phyloP scores from a whole-genome alignment of 2,888 invertebrate genomes.

The Deroplatys truncata region DNA sequence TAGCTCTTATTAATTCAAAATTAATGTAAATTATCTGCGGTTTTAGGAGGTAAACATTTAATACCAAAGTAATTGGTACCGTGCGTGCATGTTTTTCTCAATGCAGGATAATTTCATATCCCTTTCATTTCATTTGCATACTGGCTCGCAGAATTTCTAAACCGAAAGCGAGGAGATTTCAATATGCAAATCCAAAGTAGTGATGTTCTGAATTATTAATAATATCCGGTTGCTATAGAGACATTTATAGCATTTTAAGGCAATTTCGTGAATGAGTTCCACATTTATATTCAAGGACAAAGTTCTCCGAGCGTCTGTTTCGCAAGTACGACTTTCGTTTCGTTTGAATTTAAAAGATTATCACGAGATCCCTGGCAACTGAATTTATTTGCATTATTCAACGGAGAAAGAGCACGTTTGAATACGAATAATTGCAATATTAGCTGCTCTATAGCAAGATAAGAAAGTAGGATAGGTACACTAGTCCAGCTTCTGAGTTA shows the following conservation, averaged over 20 bases:
- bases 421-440: too few species aligned
- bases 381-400: too few species aligned
- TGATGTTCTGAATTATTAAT: neutral
- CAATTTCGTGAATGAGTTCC: neutral
- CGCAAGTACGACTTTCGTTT: too few species aligned
- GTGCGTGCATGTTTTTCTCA: neutral
- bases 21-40: neutral
- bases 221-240: neutral
- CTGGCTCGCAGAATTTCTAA: neutral
- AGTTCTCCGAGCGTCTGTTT: too few species aligned
- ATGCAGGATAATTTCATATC: neutral
- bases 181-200: neutral
- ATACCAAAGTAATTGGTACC: neutral
- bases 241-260: neutral
- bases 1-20: neutral
- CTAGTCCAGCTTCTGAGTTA: too few species aligned
- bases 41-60: neutral
- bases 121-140: neutral
- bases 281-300: neutral
- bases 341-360: too few species aligned
- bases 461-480: too few species aligned
- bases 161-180: neutral
- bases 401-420: too few species aligned
- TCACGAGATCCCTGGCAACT: too few species aligned
- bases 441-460: too few species aligned